These are phyloP conservation scores for Palaemon carinicauda DNA, from an alignment of 1,140 invertebrate genomes.

Conservation along the genomic window DNA sequence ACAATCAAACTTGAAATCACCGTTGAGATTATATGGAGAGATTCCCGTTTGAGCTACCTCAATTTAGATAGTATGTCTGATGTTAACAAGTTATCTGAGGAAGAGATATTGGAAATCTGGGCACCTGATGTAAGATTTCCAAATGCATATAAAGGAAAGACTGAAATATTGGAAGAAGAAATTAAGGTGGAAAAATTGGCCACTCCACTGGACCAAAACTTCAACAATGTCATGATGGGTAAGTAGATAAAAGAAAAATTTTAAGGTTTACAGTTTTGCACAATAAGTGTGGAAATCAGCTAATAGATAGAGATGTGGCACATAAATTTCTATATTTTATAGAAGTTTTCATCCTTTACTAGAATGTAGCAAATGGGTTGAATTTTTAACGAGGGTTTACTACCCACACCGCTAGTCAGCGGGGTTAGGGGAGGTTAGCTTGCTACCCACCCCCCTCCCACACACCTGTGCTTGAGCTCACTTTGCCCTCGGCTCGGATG, in stretches of 20 bases:
- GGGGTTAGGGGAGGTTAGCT: too few species aligned
- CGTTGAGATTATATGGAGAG: constrained; percentile 30
- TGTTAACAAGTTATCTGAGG: constrained; percentile 7
- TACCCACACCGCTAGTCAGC: too few species aligned
- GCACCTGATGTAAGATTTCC: constrained; percentile 26
- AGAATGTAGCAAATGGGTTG: too few species aligned
- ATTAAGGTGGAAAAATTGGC: constrained; percentile 3
- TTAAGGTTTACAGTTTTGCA: too few species aligned
- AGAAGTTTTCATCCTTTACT: too few species aligned
- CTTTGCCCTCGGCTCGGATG: too few species aligned
- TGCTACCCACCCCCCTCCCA: too few species aligned
- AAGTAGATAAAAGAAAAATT: not conserved
- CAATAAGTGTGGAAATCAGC: too few species aligned
- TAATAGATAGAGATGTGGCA: too few species aligned
- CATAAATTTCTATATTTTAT: not conserved
- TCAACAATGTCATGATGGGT: constrained; percentile 49
- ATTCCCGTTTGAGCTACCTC: constrained; percentile 37
- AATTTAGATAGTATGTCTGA: constrained; percentile 31
- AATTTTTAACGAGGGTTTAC: too few species aligned
- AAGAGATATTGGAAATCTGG: constrained; percentile 28
- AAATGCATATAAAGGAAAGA: constrained; percentile 43
- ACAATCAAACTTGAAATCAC: constrained; percentile 27
- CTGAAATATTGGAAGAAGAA: constrained; percentile 7
- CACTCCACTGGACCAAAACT: not conserved
- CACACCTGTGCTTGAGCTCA: too few species aligned